Evolutionary conservation across 2,113 vertebrate genomes (phyloP).

Genomic region (Thunnus thynnus): DNA sequence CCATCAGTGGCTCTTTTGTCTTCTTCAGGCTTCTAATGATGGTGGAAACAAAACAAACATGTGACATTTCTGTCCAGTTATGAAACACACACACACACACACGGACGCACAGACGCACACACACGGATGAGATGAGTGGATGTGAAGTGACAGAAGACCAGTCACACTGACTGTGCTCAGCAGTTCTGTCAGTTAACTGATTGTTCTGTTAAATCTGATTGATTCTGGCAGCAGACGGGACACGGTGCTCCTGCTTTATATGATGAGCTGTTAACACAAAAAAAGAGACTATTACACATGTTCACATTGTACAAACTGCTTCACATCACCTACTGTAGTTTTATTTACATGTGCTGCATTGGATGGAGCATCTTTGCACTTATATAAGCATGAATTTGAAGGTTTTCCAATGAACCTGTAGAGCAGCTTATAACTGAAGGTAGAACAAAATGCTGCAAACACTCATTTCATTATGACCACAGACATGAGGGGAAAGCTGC

Average conservation of each 20-base stretch:
- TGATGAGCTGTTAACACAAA: too few relatives aligned
- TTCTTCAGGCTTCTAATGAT: not conserved
- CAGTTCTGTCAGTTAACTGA: slow-evolving; percentile 30
- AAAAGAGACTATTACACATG: not conserved
- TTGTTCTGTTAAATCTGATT: not conserved
- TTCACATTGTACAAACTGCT: not conserved
- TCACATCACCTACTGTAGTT: not conserved
- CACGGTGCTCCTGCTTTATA: not conserved
- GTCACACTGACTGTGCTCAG: slow-evolving; percentile 28
- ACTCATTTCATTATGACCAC: not conserved
- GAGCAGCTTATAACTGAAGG: not conserved
- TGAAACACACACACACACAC: slow-evolving; percentile 7
- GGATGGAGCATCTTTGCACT: not conserved
- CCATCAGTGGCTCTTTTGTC: slow-evolving; percentile 17
- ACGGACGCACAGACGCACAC: not conserved
- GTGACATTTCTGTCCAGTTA: slow-evolving; percentile 13
- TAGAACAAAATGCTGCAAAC: not conserved
- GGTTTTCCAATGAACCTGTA: not conserved
- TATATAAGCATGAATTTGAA: not conserved
- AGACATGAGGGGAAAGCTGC: not conserved
- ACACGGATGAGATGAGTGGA: not conserved
- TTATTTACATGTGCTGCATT: too few relatives aligned
- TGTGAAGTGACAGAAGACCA: slow-evolving; percentile 26
- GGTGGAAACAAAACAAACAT: not conserved
- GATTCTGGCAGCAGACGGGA: slow-evolving; percentile 24